Base-by-base conservation (phyloP, 2,113 vertebrate genomes). In the Aspidoscelis tigris region DNA sequence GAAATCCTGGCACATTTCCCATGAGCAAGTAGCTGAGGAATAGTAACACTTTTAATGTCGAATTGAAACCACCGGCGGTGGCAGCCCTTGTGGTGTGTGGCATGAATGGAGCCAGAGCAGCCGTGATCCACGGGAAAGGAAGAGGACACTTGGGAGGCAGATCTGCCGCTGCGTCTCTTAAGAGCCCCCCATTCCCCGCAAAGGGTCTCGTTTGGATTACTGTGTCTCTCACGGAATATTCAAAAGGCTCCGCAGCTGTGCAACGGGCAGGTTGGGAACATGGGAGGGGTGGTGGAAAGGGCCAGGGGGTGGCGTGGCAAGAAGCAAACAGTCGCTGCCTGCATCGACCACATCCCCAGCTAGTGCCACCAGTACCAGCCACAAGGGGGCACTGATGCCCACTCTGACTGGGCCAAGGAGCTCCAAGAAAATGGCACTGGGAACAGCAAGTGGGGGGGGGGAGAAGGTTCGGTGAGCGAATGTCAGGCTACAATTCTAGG, bases 191-290 rank as follows among this genome's bases (percentile, higher is more conserved):
- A 41, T 16, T 44, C 68, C 72, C 43, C 74, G 43, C 58, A 85
- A 55, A 80, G 39, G 20, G 70, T 24, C 77, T 73, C n/a, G 20
- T 65, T 55, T n/a, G 72, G 53, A 43, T 65, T 39, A 80, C 50
- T 61, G 41, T 22, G 65, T 58, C 77, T 68, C 61, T 80, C 75
- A 58, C 70, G 53, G 82, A 61, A 84, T 77, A 70, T 82, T 82
- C 64, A 82, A 82, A 82, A 74, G 81, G 39, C 18, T 21, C 61
- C 69, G 5, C 50, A 73, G 70, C 81, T 65, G 81, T 33, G 9
- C 55, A 44, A 65, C 43, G 2, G 9, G 47, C 18, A 21, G 21
- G 1, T 3, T 11, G 39, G 9, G 50, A 47, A 43, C 3, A 61
- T 61, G 41, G 4, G 2, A 24, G 26, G 7, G n/a, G 21, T 10